Base-by-base conservation (phyloP, 2,797 vertebrate genomes). In the Typhlichthys eigenmanni region DNA sequence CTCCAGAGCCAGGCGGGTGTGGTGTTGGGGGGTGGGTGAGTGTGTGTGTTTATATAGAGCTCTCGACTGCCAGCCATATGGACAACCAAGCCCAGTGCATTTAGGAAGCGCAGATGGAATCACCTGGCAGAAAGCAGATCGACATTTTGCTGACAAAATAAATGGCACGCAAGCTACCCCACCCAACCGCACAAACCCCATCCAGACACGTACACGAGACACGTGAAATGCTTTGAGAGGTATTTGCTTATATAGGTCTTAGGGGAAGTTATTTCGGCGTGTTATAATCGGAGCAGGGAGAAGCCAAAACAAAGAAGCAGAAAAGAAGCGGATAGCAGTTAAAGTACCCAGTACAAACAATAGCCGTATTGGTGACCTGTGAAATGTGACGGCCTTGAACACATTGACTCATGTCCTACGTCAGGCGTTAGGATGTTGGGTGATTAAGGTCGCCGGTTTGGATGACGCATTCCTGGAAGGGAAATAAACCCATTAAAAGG, bases 61-160 rank as follows among this genome's bases (percentile, higher is more conserved):
- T 56, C 86, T 83, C 83, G 85, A 90, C 85, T 78, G 79, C 80
- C 79, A 87, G 77, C 80, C 90, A 89, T 88, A 90, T 90, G 90
- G 88, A 88, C 85, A 78, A 79, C 78, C 82, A 75, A 83, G 83
- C 80, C 69, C 55, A 72, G 75, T 82, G 85, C 82, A 87, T 90
- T 89, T 87, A 84, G 83, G 69, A 71, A 88, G 88, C 87, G 87
- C 89, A 86, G 87, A 81, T 80, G 80, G 86, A 88, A 90, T 90
- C 89, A 89, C 88, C 84, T 85, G 69, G 75, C 71, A 83, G 82
- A 86, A 85, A 8, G 86, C 88, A 85, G 85, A 88, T 89, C 88
- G 89, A 82, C 84, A 88, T 90, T 90, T 88, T 88, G 90, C 87
- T 90, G 88, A 91, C 85, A 80, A 87, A 87, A 88, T 87, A 88